These are phyloP conservation scores for Felis chaus DNA, from an alignment of 2,113 vertebrate genomes.

Conservation along the genomic window DNA sequence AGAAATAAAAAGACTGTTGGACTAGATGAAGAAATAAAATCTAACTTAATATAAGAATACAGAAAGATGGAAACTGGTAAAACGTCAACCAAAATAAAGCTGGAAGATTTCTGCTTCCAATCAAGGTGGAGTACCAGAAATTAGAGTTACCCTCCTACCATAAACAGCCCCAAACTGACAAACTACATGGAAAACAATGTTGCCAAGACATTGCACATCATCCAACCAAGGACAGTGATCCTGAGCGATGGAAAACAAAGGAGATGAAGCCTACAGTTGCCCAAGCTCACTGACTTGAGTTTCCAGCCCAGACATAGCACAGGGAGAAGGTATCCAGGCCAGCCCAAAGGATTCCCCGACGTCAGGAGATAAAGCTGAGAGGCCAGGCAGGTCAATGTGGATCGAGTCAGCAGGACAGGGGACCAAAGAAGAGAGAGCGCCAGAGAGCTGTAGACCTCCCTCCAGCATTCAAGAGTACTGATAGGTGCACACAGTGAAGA, in stretches of 20 bases:
- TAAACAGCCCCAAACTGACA: background rate
- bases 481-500: background rate
- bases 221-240: background rate
- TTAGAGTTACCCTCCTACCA: background rate
- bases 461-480: background rate
- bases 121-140: background rate
- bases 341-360: background rate
- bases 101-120: background rate
- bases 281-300: background rate
- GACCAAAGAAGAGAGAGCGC: background rate
- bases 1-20: background rate
- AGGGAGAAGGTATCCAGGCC: too few species aligned
- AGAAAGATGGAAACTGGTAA: background rate
- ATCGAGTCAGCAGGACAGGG: background rate
- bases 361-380: background rate
- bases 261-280: background rate
- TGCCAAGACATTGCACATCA: background rate
- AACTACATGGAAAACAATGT: background rate
- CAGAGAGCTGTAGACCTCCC: background rate
- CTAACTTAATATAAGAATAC: background rate
- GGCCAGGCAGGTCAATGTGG: background rate
- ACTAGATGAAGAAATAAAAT: background rate
- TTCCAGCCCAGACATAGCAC: background rate
- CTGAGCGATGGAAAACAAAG: background rate
- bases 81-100: background rate